Percentiles rank a stretch among this genome's conserved stretches.
These are phyloP conservation scores for Diuraphis noxia DNA, from an alignment of 1,140 invertebrate species.

Conservation along the genomic window DNA sequence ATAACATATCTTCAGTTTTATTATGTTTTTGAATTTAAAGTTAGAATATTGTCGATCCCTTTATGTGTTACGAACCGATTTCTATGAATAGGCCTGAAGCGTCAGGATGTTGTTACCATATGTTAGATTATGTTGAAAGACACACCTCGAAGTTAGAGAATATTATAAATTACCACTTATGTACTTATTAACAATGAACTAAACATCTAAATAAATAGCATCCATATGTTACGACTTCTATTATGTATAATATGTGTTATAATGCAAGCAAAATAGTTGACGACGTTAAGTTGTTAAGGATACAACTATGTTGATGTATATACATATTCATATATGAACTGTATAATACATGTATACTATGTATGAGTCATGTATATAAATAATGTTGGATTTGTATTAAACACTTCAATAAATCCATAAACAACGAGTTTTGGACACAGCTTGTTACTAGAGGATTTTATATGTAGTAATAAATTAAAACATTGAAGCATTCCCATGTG, in stretches of 20 bases:
- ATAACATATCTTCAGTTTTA: background rate
- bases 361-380: background rate
- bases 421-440: background rate
- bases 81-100: slow-evolving; percentile 21
- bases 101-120: background rate
- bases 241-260: background rate
- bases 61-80: background rate
- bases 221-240: slow-evolving; percentile 32
- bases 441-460: background rate
- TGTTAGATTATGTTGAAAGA: slow-evolving; percentile 9
- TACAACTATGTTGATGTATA: background rate
- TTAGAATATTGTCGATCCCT: background rate
- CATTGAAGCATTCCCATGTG: background rate
- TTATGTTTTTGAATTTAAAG: background rate
- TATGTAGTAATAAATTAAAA: background rate
- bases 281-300: slow-evolving; percentile 20
- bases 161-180: slow-evolving; percentile 30
- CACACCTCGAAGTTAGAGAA: background rate
- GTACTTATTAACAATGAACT: slow-evolving; percentile 19
- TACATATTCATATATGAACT: slow-evolving; percentile 17
- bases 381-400: slow-evolving; percentile 9
- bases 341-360: no score
- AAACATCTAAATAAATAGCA: slow-evolving; percentile 35
- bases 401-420: background rate
- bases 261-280: background rate